Base-by-base conservation (phyloP, 2,888 invertebrate species). In the Saturnia japonica region DNA sequence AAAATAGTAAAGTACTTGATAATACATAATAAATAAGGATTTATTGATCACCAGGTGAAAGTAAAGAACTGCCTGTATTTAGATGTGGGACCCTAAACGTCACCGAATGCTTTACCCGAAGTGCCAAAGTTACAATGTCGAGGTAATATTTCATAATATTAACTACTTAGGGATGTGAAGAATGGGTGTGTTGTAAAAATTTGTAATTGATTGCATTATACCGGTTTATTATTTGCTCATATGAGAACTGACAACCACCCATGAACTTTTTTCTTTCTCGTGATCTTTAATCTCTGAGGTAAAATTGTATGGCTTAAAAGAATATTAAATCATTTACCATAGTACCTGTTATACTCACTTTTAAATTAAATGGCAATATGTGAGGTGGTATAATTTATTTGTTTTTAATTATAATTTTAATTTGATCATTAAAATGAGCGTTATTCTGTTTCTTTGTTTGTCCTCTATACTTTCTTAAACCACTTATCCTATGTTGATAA, bases 81-180 rank as follows among this genome's bases (percentile, higher is more conserved):
- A 19, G 25, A 11, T 25, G 69, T 62, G 25, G 72, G 67, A 68
- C 72, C 72, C 72, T 69, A 72, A 71, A 64, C 43, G 51, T 64
- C 68, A 57, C 47, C 7, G 72, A 80, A 80, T 75, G 74, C 74
- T 78, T 74, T 73, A 73, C 72, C 74, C 76, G 78, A 84, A 79
- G 82, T 83, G 83, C 81, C 79, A 75, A 80, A 78, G 83, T 82
- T 85, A 79, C 87, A 85, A 91, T 89, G 85, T 76, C 85, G 73
- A 81, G 86, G 82, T 88, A 90, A 92, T 93, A 93, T 91, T 91
- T 94, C 88, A 93, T 88, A 89, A 91, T 86, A 91, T 91, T 93
- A 92, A 91, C 91, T 88, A 90, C 90, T 90, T 88, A 85, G 79
- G 80, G 85, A 83, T 85, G 87, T 85, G 88, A 90, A 89, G 85